These are phyloP conservation scores for Aricia agestis DNA, from an alignment of 1,140 invertebrate species.

Conservation along the genomic window DNA sequence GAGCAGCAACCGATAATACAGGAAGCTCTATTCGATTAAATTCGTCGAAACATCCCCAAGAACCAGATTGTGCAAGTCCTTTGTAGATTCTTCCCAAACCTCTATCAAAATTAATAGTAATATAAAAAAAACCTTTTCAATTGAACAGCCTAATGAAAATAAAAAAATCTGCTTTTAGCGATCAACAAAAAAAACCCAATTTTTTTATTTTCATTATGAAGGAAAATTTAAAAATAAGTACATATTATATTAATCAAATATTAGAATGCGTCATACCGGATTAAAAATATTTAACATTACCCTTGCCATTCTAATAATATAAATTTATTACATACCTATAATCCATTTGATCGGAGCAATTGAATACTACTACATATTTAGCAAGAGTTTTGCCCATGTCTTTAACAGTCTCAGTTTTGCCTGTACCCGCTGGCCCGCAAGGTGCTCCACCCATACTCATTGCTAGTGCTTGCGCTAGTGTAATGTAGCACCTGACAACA, in stretches of 20 bases:
- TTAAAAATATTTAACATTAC: no score
- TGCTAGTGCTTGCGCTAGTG: slow-evolving; percentile 94
- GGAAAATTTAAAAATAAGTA: no score
- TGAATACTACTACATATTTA: slow-evolving; percentile 98
- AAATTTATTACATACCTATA: slow-evolving; percentile 81
- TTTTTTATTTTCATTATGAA: no score
- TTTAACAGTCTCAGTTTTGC: slow-evolving; percentile 98
- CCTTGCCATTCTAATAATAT: no score
- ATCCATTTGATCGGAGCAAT: slow-evolving; percentile 99
- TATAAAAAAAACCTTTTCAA: background rate
- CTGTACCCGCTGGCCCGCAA: slow-evolving; percentile 96
- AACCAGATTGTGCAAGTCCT: slow-evolving; percentile 95
- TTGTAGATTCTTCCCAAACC: slow-evolving; percentile 93
- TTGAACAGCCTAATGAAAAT: no score
- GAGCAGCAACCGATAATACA: slow-evolving; percentile 94
- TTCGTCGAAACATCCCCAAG: slow-evolving; percentile 98
- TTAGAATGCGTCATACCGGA: no score
- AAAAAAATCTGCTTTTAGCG: no score
- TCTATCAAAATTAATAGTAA: slow-evolving; percentile 51
- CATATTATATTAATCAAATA: no score
- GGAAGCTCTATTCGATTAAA: slow-evolving; percentile 98
- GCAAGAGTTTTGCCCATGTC: slow-evolving; percentile 98
- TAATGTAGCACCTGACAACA: slow-evolving; percentile 92
- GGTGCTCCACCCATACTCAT: slow-evolving; percentile 98
- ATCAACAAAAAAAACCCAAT: no score